phyloP scores from a whole-genome alignment of 2,888 invertebrate species.

The Mythimna impura region DNA sequence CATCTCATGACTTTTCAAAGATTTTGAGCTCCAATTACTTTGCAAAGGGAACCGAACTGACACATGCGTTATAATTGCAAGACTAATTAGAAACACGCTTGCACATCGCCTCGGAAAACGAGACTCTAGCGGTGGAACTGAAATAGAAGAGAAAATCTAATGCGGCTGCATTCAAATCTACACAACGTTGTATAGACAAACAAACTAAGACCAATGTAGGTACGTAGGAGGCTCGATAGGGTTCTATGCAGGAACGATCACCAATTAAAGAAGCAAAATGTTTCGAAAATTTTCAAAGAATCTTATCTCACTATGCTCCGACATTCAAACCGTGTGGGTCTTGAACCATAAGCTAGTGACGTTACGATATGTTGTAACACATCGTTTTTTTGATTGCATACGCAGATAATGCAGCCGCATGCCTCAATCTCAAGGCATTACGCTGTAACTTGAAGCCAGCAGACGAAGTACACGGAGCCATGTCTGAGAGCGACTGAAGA shows the following conservation, averaged over 20 bases:
- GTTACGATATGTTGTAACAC: background rate
- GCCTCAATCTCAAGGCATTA: conserved; percentile 3
- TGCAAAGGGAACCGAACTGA: conserved; percentile 40
- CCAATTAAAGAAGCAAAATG: background rate
- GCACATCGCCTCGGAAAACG: conserved; percentile 18
- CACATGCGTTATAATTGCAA: conserved; percentile 54
- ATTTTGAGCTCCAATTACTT: conserved; percentile 56
- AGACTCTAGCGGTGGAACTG: conserved; percentile 6
- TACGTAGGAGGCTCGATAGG: background rate
- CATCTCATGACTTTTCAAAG: conserved; percentile 43
- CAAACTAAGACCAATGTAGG: background rate
- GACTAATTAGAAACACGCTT: conserved; percentile 46
- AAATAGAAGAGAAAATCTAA: conserved; percentile 24
- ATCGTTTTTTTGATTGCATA: background rate
- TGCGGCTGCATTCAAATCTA: conserved; percentile 14
- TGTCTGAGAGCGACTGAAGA: conserved; percentile 54
- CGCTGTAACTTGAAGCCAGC: conserved; percentile 20
- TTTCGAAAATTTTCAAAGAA: background rate
- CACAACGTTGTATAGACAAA: background rate
- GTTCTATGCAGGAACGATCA: background rate
- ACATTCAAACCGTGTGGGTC: background rate
- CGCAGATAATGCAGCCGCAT: conserved; percentile 15
- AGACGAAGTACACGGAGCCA: conserved; percentile 26
- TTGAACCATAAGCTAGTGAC: background rate
- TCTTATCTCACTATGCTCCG: background rate